Evolutionary conservation across 2,113 vertebrate species (phyloP).

Genomic region (Gorsachius goisagi): DNA sequence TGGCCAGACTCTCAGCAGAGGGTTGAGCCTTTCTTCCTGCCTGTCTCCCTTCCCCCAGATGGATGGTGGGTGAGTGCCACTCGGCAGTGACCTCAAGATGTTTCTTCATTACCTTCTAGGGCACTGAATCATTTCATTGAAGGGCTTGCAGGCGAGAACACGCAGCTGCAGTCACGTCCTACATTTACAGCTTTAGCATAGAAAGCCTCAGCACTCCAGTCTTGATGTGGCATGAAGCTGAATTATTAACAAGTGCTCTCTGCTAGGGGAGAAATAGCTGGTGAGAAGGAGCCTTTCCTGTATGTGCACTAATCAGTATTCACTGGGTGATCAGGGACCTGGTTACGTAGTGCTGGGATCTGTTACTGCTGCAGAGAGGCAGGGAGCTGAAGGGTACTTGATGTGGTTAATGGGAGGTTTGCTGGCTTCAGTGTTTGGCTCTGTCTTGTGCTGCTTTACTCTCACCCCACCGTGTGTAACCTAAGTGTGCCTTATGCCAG

Average conservation of each 20-base stretch:
- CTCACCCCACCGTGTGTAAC: not conserved
- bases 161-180: not conserved
- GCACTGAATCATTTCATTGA: slow-evolving; percentile 18
- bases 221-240: slow-evolving; percentile 34
- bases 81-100: slow-evolving; percentile 18
- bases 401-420: not conserved
- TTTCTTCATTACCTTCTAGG: slow-evolving; percentile 19
- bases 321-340: not conserved
- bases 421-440: not conserved
- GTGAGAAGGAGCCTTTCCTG: not conserved
- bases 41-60: not conserved
- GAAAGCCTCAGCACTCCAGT: slow-evolving; percentile 4
- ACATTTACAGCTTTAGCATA: slow-evolving; percentile 36
- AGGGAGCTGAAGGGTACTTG: not conserved
- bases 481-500: not conserved
- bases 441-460: not conserved
- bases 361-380: not conserved
- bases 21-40: not conserved
- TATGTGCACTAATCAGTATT: not conserved
- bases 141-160: slow-evolving; percentile 25
- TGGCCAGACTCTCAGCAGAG: not conserved
- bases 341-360: not conserved
- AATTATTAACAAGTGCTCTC: slow-evolving; percentile 57
- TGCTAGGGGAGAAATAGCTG: not conserved
- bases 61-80: not conserved